These are phyloP conservation scores for Neodontobutis hainanensis DNA, from an alignment of 2,113 vertebrate species.

Conservation along the genomic window DNA sequence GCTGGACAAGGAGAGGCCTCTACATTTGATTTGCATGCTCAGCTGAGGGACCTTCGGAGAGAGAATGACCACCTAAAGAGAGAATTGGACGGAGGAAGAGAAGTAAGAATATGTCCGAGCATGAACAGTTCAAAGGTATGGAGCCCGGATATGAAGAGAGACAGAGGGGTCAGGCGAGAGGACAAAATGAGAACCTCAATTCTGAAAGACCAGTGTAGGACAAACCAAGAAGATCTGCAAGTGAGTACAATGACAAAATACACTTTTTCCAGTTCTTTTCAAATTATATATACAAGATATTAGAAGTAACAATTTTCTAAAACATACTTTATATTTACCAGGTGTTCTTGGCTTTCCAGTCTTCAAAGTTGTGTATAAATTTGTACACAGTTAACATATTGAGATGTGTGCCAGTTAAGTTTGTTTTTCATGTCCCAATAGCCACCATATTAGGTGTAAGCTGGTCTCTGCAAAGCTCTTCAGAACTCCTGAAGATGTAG, in stretches of 20 bases:
- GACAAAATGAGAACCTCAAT: slow-evolving; percentile 87
- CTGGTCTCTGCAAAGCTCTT: slow-evolving; percentile 40
- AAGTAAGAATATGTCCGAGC: slow-evolving; percentile 86
- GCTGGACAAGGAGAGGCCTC: slow-evolving; percentile 74
- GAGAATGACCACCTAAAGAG: slow-evolving; percentile 92
- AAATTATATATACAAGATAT: no score
- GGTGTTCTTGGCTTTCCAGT: no score
- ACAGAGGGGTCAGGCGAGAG: slow-evolving; percentile 87
- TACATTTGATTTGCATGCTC: slow-evolving; percentile 87
- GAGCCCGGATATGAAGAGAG: slow-evolving; percentile 91
- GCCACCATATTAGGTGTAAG: slow-evolving; percentile 41
- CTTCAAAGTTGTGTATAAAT: slow-evolving; percentile 50
- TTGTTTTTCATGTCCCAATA: slow-evolving; percentile 24
- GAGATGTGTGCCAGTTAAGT: slow-evolving; percentile 33
- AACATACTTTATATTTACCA: slow-evolving; percentile 29
- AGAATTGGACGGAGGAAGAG: slow-evolving; percentile 87
- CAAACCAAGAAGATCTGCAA: slow-evolving; percentile 90
- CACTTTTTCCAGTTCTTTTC: not conserved
- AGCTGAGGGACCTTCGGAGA: slow-evolving; percentile 90
- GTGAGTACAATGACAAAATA: slow-evolving; percentile 70
- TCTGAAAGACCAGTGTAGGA: slow-evolving; percentile 90
- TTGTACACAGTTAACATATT: slow-evolving; percentile 38
- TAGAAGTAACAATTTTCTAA: no score
- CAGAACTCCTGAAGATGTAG: slow-evolving; percentile 37
- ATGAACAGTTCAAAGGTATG: slow-evolving; percentile 93